Evolutionary conservation across 2,888 invertebrate genomes (phyloP), one percentile per base, ranked within the genome.

Genomic region (Notodonta dromedarius): DNA sequence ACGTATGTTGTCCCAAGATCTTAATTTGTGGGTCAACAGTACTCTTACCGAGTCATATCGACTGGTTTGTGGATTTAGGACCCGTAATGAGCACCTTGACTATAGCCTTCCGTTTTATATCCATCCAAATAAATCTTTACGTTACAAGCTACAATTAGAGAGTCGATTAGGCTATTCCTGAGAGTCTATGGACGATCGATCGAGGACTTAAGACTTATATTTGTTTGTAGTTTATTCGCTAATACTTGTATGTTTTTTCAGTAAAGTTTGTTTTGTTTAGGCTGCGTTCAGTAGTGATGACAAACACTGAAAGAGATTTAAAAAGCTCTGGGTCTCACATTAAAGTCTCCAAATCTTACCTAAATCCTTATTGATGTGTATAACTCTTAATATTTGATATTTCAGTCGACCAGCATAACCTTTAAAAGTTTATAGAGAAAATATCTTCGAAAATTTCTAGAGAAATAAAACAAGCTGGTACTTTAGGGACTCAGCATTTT

Each of bases 11-110:
- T 44, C 44, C 9, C 7, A 56, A 44, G 56, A 12, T 12, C 13
- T 44, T 56, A 56, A 56, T 56, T 44, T 40, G 56, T 44, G 44
- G 42, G 56, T 56, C 44, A 56, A 44, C 42, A 56, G 13, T 5
- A 44, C 44, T 44, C 44, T 44, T 44, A 24, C 12, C 24, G 12
- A 16, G 5, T 5, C 16, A 44, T 56, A 56, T 44, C 24, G n/a
- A 8, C 60, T 65, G 72, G 70, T 71, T 65, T 74, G 66, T 71
- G 69, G 64, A 62, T 48, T 76, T 74, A 76, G 74, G 76, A 76
- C 54, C 60, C 53, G 56, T 62, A 65, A 73, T 69, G 74, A 76
- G 59, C 57, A 68, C 71, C 61, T 67, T 67, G 71, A 74, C 69
- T 65, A 71, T 69, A 62, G 56, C 24, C 54, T 59, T 40, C 57